A percentile compares a stretch with the other conserved stretches of the same genome.
These are phyloP conservation scores for Rana temporaria DNA, from an alignment of 2,113 vertebrate genomes.

Conservation along the genomic window DNA sequence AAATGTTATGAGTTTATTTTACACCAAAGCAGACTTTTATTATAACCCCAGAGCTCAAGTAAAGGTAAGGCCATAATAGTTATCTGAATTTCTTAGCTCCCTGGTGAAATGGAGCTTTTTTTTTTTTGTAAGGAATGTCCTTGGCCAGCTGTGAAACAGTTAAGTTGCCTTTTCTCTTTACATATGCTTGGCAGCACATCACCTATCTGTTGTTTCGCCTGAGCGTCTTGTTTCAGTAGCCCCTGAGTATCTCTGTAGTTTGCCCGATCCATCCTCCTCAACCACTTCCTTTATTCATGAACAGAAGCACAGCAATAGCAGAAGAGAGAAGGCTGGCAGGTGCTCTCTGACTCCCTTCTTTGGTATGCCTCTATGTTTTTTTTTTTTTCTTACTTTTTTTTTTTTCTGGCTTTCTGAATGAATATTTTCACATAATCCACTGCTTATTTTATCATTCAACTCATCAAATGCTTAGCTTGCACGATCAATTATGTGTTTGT, in stretches of 20 bases:
- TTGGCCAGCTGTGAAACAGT: slow-evolving; percentile 43
- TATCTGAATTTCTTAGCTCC: no score
- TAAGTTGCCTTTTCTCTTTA: slow-evolving; percentile 45
- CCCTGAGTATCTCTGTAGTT: slow-evolving; percentile 54
- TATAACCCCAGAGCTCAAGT: no score
- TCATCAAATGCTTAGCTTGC: slow-evolving; percentile 18
- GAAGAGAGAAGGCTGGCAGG: slow-evolving; percentile 44
- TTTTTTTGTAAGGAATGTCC: slow-evolving; percentile 5
- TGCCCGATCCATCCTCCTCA: slow-evolving; percentile 39
- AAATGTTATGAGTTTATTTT: no score
- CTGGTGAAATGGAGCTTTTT: neutral
- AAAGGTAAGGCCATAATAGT: no score
- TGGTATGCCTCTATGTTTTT: slow-evolving; percentile 47
- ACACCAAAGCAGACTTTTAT: no score
- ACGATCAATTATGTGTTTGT: slow-evolving; percentile 27
- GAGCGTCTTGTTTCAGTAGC: slow-evolving; percentile 52
- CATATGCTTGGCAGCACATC: slow-evolving; percentile 52
- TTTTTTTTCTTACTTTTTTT: neutral
- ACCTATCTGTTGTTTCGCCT: slow-evolving; percentile 42
- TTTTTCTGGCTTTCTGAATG: neutral
- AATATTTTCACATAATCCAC: slow-evolving; percentile 34
- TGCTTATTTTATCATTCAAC: slow-evolving; percentile 25
- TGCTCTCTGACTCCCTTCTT: slow-evolving; percentile 29
- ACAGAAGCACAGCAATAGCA: slow-evolving; percentile 32
- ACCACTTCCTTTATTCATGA: slow-evolving; percentile 41